Evolutionary conservation across 2,888 invertebrate genomes (phyloP), one percentile per base, ranked within the genome.

Genomic region (Eumerus sabulonum): DNA sequence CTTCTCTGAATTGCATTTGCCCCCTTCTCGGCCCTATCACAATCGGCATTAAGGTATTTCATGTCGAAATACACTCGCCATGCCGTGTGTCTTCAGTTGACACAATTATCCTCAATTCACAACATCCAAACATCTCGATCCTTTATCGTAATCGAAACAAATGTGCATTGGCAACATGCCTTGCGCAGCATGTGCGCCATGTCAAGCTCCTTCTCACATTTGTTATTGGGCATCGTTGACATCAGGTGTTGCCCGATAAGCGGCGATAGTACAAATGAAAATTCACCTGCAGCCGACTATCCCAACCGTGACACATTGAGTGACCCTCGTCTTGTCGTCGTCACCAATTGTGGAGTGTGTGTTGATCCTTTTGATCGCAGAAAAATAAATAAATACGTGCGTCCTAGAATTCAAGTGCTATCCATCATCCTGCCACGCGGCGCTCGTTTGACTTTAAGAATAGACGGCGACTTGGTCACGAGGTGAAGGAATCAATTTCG

Each of bases 141-240:
- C 68, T 73, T 79, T 56, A 79, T 74, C 74, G 79, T 79, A 79
- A 74, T 79, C 79, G 79, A 79, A 79, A 79, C 79, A 79, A 79
- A 79, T 79, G 79, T 74, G 79, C 79, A 79, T 60, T 64, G 74
- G 79, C 50, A 74, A 79, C 73, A 79, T 79, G 74, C 73, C 59
- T 79, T 74, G 27, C 54, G 62, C 62, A 79, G 79, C 79, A 79
- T 79, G 79, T 79, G 79, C 70, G 54, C 38, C 9, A 27, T 57
- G 54, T 18, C 38, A 44, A 79, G 44, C 35, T 79, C 60, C 64
- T 64, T 64, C 74, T 27, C 44, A 53, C 47, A 57, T 63, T 64
- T 73, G 19, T 64, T 76, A 54, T 77, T 73, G 59, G 66, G 42
- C 42, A 9, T 13, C 13, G 51, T 35, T 54, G 53, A 14, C 63